Conservation (phyloP, 2,113 vertebrate species). For the Spheniscus mendiculus region DNA sequence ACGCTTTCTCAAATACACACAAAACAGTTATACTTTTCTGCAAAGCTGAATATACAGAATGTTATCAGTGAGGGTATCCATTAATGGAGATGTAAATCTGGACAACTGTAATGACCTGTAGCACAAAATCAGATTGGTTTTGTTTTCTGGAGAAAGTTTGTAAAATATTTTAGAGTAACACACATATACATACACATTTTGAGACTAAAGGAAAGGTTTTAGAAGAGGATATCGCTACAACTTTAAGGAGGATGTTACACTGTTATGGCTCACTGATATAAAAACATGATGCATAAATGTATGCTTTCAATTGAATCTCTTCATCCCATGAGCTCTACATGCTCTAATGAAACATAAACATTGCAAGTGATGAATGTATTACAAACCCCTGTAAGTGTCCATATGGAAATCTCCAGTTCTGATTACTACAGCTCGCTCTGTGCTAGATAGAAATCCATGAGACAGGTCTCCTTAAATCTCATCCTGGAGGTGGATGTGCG, state of each 20-base stretch:
- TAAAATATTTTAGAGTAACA: not conserved
- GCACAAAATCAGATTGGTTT: not conserved
- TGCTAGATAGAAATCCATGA: not conserved
- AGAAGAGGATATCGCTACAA: not conserved
- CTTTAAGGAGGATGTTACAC: not conserved
- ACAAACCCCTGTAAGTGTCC: not conserved
- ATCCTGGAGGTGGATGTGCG: not conserved
- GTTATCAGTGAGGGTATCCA: not conserved
- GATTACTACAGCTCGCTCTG: not conserved
- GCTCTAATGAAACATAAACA: not conserved
- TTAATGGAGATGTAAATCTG: not conserved
- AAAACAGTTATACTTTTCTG: not conserved
- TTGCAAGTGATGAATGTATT: not conserved
- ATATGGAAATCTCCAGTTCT: not conserved
- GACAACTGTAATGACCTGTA: not conserved
- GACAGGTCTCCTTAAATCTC: not conserved
- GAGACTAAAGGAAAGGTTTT: not conserved
- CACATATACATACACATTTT: not conserved
- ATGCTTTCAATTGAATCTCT: not conserved
- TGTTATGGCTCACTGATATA: not conserved
- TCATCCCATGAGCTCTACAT: accelerated
- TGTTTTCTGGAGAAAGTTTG: not conserved
- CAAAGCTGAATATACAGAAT: not conserved
- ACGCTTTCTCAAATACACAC: not conserved
- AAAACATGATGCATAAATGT: not conserved